These are phyloP conservation scores for Malaclemys terrapin DNA, from an alignment of 2,113 vertebrate genomes.

Conservation along the genomic window DNA sequence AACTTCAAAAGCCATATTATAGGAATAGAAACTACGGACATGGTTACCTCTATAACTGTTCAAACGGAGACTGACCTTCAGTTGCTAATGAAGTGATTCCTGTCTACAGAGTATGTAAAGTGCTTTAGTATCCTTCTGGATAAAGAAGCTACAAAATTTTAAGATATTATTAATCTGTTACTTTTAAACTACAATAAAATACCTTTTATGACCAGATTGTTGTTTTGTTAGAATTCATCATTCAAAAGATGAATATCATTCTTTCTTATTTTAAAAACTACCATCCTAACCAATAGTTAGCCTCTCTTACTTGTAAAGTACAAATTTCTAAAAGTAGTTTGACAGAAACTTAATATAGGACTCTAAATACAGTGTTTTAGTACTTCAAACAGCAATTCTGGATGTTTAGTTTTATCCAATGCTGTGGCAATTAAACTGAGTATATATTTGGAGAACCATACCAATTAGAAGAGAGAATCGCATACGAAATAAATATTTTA, in stretches of 20 bases:
- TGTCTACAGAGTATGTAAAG: not conserved
- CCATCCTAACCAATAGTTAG: not conserved
- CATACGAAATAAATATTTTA: slow-evolving; percentile 17
- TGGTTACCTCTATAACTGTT: not conserved
- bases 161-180: not conserved
- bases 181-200: not conserved
- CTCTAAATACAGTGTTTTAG: not conserved
- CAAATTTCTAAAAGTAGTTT: not conserved
- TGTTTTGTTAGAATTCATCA: not conserved
- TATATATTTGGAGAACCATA: slow-evolving; percentile 41
- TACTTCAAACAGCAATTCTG: not conserved
- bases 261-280: not conserved
- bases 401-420: not conserved
- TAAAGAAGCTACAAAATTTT: not conserved
- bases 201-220: not conserved
- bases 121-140: not conserved
- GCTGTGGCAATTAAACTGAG: slow-evolving; percentile 6
- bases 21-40: not conserved
- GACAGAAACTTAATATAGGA: not conserved
- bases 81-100: not conserved
- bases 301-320: not conserved
- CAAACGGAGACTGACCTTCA: not conserved
- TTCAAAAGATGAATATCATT: slow-evolving; percentile 18
- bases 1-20: not conserved
- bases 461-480: not conserved